Evolutionary conservation across 2,888 invertebrate species (phyloP).

Genomic region (Phyto melanocephala): DNA sequence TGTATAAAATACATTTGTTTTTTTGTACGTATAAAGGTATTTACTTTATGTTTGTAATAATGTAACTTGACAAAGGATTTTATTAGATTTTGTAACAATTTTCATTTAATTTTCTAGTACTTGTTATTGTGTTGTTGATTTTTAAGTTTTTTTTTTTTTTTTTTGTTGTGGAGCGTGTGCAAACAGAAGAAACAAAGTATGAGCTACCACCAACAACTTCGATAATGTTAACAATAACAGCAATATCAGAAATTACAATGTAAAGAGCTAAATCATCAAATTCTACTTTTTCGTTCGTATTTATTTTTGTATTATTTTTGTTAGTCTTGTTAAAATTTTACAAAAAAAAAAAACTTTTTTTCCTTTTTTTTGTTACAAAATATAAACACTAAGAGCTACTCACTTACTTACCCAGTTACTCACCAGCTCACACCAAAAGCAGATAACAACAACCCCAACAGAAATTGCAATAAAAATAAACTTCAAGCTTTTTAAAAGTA

Average conservation of each 20-base stretch:
- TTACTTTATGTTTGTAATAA: conserved; percentile 26
- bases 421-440: not conserved
- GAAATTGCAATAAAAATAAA: conserved; percentile 59
- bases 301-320: conserved; percentile 9
- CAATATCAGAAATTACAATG: conserved; percentile 54
- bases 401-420: not conserved
- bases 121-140: conserved; percentile 1
- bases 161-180: conserved; percentile 33
- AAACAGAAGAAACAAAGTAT: conserved; percentile 31
- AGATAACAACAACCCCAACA: conserved; percentile 16
- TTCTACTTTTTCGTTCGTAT: conserved; percentile 16
- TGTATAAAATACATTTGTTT: not conserved
- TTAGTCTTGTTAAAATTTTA: conserved; percentile 41
- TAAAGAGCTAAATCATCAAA: conserved; percentile 51
- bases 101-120: conserved; percentile 32
- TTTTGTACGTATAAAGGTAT: not conserved
- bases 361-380: conserved; percentile 50
- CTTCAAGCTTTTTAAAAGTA: conserved; percentile 51
- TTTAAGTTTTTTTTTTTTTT: not conserved
- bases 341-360: conserved; percentile 50
- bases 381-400: conserved; percentile 20
- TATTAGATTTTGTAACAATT: conserved; percentile 54
- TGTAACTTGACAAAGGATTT: conserved; percentile 39
- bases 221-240: conserved; percentile 44
- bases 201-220: conserved; percentile 27